Base-by-base conservation (phyloP, 2,888 invertebrate genomes). In the Agrilus biguttatus region DNA sequence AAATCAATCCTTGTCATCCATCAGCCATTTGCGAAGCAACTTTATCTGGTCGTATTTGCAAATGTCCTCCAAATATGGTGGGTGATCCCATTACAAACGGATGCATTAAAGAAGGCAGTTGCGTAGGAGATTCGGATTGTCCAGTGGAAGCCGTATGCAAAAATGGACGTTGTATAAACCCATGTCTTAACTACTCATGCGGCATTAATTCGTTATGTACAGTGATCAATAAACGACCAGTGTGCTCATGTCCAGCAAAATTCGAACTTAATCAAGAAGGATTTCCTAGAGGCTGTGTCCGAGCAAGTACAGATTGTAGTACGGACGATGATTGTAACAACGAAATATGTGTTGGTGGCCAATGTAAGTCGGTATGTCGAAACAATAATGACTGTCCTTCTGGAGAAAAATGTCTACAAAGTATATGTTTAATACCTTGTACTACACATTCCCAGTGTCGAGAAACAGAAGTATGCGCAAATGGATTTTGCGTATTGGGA, bases 311-410 rank as follows among this genome's bases (percentile, higher is more conserved):
- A 12, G 68, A 71, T 39, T 92, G 92, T 54, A 56, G 59, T 2
- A 70, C 68, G 12, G 88, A 91, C 59, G 59, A 71, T 8, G 87
- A 90, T 47, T 92, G 92, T 55, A 77, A 75, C 35, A 83, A 80
- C 36, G 83, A 83, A 51, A 73, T 83, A 35, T 92, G 91, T 62
- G 75, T 79, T 36, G 81, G 83, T 54, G 83, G 83, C 8, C 87
- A 90, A 61, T 92, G 92, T 59, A 80, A 83, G 62, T 73, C 81
- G 13, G 83, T 87, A 17, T 91, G 90, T 55, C 75, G 80, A 48
- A 77, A 80, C 57, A 72, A 76, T 28, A 74, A 75, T 41, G 89
- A 90, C 57, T 91, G 90, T 60, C 82, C 83, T 5, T 61, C 67
- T 12, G 88, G 85, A 17, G 90, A 91, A 58, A 72, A 76, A 51